phyloP scores from a whole-genome alignment of 2,113 vertebrate genomes.

The Mobula hypostoma region DNA sequence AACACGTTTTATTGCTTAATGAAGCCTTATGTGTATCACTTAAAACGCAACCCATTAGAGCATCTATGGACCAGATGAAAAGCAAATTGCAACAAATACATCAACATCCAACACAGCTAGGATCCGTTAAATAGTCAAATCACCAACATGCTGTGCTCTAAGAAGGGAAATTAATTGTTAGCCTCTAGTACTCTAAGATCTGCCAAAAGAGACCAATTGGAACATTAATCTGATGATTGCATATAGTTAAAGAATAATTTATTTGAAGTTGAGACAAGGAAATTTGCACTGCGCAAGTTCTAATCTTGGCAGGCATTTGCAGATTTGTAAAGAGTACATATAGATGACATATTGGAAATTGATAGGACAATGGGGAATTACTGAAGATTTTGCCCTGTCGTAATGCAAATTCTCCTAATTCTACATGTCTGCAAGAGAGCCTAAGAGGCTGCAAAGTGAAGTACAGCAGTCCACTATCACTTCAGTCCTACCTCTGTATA shows the following conservation, averaged over 20 bases:
- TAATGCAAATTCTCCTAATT: background rate
- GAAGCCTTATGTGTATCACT: background rate
- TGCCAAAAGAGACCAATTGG: background rate
- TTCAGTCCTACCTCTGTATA: no score
- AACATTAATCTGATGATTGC: background rate
- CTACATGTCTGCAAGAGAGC: background rate
- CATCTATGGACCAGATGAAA: background rate
- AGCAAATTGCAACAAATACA: background rate
- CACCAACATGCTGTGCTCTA: background rate
- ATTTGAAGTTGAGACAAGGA: background rate
- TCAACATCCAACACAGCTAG: background rate
- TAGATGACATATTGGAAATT: background rate
- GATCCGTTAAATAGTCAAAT: background rate
- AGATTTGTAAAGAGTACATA: background rate
- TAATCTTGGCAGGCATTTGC: background rate
- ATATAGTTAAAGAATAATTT: background rate
- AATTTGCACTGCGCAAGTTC: background rate
- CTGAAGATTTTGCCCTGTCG: background rate
- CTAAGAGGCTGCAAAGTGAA: no score
- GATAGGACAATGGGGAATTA: background rate
- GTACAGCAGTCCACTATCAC: no score
- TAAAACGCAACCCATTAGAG: background rate
- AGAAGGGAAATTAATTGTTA: conserved; percentile 4
- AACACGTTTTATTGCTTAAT: conserved; percentile 12
- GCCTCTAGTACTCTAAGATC: background rate